Evolutionary conservation across 2,888 invertebrate genomes (phyloP).

Genomic region (Dasypogon diadema): DNA sequence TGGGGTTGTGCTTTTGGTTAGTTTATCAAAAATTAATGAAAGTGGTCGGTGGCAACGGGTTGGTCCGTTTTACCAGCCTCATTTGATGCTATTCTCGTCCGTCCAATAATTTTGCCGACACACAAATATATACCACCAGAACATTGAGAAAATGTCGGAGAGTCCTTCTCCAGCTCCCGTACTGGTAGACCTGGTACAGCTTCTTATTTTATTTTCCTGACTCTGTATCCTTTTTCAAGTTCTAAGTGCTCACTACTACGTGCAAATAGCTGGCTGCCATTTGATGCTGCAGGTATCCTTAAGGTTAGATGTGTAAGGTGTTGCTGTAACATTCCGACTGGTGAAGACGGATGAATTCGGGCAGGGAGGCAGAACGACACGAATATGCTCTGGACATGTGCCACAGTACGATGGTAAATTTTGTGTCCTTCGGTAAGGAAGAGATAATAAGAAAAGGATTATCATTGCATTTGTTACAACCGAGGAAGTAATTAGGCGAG

Average conservation of each 20-base stretch:
- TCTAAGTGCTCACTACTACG: slow-evolving; percentile 48
- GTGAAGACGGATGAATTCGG: neutral
- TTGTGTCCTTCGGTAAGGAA: slow-evolving; percentile 30
- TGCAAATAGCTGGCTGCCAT: slow-evolving; percentile 41
- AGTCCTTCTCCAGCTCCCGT: neutral
- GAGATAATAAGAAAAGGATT: slow-evolving; percentile 49
- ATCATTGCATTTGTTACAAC: slow-evolving; percentile 45
- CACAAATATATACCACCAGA: slow-evolving; percentile 13
- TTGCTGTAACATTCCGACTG: neutral
- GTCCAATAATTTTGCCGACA: slow-evolving; percentile 47
- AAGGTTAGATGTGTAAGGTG: slow-evolving; percentile 14
- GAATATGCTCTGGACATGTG: slow-evolving; percentile 27
- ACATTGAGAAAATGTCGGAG: neutral
- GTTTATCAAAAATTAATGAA: slow-evolving; percentile 50
- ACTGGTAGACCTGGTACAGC: neutral
- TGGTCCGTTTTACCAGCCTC: slow-evolving; percentile 47
- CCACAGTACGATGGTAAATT: slow-evolving; percentile 22
- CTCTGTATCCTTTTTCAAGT: slow-evolving; percentile 39
- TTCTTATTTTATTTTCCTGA: slow-evolving; percentile 30
- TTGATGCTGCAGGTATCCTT: slow-evolving; percentile 41
- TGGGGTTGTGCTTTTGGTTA: slow-evolving; percentile 44
- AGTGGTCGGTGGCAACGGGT: slow-evolving; percentile 45
- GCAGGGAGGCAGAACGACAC: neutral
- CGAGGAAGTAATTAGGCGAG: slow-evolving; percentile 45
- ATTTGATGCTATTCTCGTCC: slow-evolving; percentile 49